Base-by-base conservation (phyloP, 2,888 invertebrate species). In the Agrenia bidenticulata region DNA sequence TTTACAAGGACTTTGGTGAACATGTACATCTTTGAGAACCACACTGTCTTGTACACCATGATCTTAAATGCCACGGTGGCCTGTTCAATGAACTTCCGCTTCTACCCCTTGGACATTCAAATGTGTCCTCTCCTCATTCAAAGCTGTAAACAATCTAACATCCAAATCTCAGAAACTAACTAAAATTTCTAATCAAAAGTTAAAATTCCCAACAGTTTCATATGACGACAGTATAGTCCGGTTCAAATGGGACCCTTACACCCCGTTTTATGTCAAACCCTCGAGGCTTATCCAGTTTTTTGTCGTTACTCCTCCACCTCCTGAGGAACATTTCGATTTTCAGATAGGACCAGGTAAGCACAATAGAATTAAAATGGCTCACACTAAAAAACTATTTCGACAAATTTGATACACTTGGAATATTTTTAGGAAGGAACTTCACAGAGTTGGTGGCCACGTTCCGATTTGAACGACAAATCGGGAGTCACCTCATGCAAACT, bases 41-140 rank as follows among this genome's bases (percentile, higher is more conserved):
- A 60, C 1, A 63, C 41, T 19, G 37, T 70, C 11, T 45, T 55
- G 0, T 50, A 39, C 4, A 56, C 69, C 1, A 57, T 64, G 15
- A 59, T 64, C 45, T 63, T 72, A 15, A 66, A 68, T 26, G 72
- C 69, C 2, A 69, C 72, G 45, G 61, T 70, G 13, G 63, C 57
- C 55, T 70, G 70, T 53, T 42, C 56, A 15, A 65, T 70, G 65
- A 51, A 65, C 26, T 67, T 70, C 26, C 51, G 59, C 1, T 65
- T 61, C 56, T 66, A 64, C 53, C 91, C 91, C 26, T 89, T 90
- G 88, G 91, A 91, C 79, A 88, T 89, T 77, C 90, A 91, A 83
- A 86, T 88, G 39, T 91, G 91, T 78, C 90, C 90, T 7, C 87
- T 91, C 77, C 88, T 88, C 77, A 88, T 92, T 69, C 90, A 91